These are phyloP conservation scores for Sepioteuthis lessoniana DNA, from an alignment of 2,888 invertebrate genomes.

Conservation along the genomic window DNA sequence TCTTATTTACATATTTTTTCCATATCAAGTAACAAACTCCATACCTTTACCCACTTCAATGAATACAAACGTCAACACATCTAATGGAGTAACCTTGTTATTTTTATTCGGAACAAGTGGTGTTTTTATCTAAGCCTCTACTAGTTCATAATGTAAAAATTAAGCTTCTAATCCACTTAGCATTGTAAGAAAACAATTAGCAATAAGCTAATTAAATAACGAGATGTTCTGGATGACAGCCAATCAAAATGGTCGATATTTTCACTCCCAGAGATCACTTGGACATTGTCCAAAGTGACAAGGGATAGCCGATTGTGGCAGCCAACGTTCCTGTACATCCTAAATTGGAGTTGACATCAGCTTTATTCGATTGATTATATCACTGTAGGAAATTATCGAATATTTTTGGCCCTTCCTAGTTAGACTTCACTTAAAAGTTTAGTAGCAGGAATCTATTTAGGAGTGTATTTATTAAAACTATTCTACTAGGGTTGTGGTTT, in stretches of 20 bases:
- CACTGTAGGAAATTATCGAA: neutral
- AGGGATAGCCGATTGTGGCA: neutral
- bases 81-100: neutral
- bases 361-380: neutral
- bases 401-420: too few species aligned
- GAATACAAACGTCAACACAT: neutral
- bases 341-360: neutral
- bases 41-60: neutral
- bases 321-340: neutral
- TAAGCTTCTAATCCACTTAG: neutral
- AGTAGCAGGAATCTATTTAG: too few species aligned
- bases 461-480: too few species aligned
- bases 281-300: neutral
- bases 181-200: neutral
- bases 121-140: neutral
- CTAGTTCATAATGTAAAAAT: neutral
- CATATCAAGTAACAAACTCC: neutral
- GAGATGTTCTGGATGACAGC: neutral
- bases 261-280: neutral
- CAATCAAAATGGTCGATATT: neutral
- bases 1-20: neutral
- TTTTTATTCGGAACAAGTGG: neutral
- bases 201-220: neutral
- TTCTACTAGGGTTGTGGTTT: too few species aligned
- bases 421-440: too few species aligned